Evolutionary conservation across 2,797 vertebrate species (phyloP), one percentile per base, ranked within the genome.

Genomic region (Mus minutoides): DNA sequence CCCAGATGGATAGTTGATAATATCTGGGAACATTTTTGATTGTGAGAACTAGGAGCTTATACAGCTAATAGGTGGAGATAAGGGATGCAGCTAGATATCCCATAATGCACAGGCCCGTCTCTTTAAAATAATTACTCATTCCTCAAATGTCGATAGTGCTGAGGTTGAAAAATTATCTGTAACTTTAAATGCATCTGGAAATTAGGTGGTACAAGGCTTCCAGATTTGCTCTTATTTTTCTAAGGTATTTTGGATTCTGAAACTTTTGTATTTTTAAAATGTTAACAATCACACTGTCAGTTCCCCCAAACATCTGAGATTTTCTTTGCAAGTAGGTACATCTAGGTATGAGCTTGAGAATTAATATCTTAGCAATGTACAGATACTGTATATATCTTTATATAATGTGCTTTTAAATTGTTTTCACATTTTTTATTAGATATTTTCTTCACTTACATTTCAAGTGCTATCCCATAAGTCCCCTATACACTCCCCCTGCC

Each of bases 261-360:
- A 52, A 82, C 71, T n/a, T 85, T 92, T 54, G 3, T 6, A 71
- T 94, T n/a, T 54, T 31, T 37, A 40, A 29, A 84, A 46, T 62
- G 69, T 94, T 86, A 80, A 82, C 16, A 69, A 76, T 92, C 14
- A 76, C 8, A 19, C 83, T 58, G 14, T 75, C 60, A 69, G 14
- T 87, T 87, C 80, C 26, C n/a, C 40, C 14, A 31, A 26, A 87
- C 80, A 34, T 73, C 62, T 29, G 19, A 89, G 31, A 64, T 93
- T 85, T 94, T 94, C 19, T 94, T 85, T 86, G 46, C 67, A 34
- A 64, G 22, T 75, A 17, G 73, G 46, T 93, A 62, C 22, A 69
- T 94, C 37, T 93, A 1, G 90, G 13, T 31, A 58, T 2, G 2
- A 88, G 43, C 64, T 52, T 40, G 22, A 24, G 2, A 93, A 92